These are phyloP conservation scores for Anguilla marmorata DNA, from an alignment of 2,797 vertebrate genomes.

Conservation along the genomic window DNA sequence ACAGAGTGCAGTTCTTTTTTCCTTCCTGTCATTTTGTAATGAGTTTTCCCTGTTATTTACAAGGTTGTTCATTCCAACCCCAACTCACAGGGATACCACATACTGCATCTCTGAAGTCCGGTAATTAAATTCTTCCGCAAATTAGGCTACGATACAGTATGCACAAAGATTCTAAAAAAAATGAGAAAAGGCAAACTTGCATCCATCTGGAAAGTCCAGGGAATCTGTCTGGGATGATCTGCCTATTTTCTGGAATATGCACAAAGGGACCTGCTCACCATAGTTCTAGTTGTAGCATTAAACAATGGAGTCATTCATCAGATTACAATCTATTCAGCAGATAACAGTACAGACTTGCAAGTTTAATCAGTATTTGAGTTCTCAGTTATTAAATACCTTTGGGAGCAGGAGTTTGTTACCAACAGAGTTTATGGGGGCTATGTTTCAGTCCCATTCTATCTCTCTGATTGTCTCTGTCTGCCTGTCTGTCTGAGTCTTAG, in stretches of 20 bases:
- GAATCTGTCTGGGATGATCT: neutral
- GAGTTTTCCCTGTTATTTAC: constrained; percentile 6
- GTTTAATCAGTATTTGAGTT: neutral
- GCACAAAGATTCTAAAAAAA: neutral
- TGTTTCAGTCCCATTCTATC: neutral
- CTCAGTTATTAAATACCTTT: neutral
- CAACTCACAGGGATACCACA: neutral
- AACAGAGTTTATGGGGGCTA: neutral
- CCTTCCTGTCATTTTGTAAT: neutral
- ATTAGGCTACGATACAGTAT: neutral
- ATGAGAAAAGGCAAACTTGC: neutral
- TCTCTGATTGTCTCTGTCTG: neutral
- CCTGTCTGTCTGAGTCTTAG: neutral
- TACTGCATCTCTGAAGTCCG: neutral
- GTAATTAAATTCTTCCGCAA: constrained; percentile 10
- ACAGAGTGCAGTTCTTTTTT: neutral
- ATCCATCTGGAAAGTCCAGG: neutral
- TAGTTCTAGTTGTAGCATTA: neutral
- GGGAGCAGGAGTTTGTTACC: neutral
- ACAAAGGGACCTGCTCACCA: neutral
- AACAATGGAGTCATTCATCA: neutral
- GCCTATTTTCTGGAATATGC: too few relatives aligned
- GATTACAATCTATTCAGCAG: neutral
- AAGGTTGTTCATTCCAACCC: neutral
- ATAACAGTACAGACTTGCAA: neutral